Percentiles rank a stretch among this genome's conserved stretches.
Conservation (phyloP, 1,140 invertebrate species). For the Zaprionus ghesquierei region DNA sequence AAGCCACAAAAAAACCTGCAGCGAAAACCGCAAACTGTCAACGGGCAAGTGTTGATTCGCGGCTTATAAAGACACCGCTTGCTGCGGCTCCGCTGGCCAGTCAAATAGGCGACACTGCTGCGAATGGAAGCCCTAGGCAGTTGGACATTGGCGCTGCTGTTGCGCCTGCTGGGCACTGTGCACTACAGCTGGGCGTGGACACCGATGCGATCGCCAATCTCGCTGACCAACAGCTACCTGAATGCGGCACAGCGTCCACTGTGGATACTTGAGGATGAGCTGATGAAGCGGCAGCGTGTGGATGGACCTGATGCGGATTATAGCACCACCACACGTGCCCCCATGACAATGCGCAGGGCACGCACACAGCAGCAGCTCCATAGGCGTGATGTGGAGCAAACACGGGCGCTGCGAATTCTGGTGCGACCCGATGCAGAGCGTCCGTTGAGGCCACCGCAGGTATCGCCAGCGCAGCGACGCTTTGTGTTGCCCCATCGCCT, state of each 20-base stretch:
- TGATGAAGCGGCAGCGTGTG: slow-evolving; percentile 42
- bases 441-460: fast-evolving
- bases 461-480: background rate
- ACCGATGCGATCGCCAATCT: background rate
- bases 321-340: slow-evolving; percentile 19
- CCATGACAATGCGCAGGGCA: background rate
- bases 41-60: background rate
- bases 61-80: slow-evolving; percentile 46
- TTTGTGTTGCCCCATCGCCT: slow-evolving; percentile 2
- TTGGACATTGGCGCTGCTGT: slow-evolving; percentile 31
- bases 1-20: background rate
- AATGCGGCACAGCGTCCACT: slow-evolving; percentile 53
- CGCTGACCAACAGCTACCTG: slow-evolving; percentile 29
- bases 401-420: slow-evolving; percentile 35
- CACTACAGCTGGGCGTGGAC: slow-evolving; percentile 13
- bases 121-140: slow-evolving; percentile 41
- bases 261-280: slow-evolving; percentile 71
- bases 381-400: background rate
- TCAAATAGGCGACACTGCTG: slow-evolving; percentile 9
- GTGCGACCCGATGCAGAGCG: slow-evolving; percentile 21
- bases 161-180: slow-evolving; percentile 6
- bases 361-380: background rate
- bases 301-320: slow-evolving; percentile 35
- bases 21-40: background rate
- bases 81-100: background rate